Percentiles rank a stretch among this genome's conserved stretches.
These are phyloP conservation scores for Machimus atricapillus DNA, from an alignment of 2,888 invertebrate genomes.

Conservation along the genomic window DNA sequence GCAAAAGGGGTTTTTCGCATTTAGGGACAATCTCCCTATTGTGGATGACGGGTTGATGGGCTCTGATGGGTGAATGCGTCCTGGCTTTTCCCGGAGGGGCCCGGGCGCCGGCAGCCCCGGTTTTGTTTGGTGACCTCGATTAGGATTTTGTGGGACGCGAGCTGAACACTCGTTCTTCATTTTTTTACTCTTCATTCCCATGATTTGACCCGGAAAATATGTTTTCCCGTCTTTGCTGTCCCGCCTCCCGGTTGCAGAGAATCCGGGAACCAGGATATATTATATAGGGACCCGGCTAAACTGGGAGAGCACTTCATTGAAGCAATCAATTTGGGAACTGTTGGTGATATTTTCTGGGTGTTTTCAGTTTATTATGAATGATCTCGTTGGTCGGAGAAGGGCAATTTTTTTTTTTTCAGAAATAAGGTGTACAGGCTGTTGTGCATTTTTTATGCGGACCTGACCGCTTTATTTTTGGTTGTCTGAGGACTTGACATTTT, in stretches of 20 bases:
- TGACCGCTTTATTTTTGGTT: not conserved
- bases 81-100: not conserved
- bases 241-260: not conserved
- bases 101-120: not conserved
- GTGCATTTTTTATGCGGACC: not conserved
- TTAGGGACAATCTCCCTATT: slow-evolving; percentile 9
- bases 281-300: not conserved
- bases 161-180: not conserved
- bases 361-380: not conserved
- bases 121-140: not conserved
- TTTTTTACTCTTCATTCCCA: not conserved
- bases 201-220: not conserved
- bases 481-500: not conserved
- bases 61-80: not conserved
- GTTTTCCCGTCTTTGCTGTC: not conserved
- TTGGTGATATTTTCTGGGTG: not conserved
- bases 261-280: not conserved
- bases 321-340: not conserved
- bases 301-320: not conserved
- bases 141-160: not conserved
- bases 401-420: not conserved
- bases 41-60: not conserved
- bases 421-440: not conserved
- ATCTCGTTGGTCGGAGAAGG: not conserved
- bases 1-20: not conserved